Evolutionary conservation across 2,888 invertebrate species (phyloP).

Genomic region (Norana najaformis): DNA sequence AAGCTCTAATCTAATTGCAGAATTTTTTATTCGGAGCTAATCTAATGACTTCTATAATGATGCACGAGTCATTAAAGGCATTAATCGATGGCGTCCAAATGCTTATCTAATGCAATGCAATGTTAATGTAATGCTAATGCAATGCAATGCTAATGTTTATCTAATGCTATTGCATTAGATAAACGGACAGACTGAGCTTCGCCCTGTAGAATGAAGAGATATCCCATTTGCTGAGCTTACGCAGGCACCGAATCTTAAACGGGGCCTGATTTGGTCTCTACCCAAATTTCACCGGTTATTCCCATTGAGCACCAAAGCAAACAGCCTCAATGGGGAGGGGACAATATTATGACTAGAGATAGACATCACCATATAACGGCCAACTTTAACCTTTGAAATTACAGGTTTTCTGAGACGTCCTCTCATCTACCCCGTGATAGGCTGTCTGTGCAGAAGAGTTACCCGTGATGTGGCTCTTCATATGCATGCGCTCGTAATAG

Average conservation of each 20-base stretch:
- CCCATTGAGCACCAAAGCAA: background rate
- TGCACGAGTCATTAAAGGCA: too few species aligned
- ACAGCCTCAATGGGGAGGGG: background rate
- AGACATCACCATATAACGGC: background rate
- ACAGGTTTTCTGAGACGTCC: background rate
- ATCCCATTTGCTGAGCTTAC: background rate
- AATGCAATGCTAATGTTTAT: too few species aligned
- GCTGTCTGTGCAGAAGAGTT: background rate
- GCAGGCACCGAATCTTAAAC: background rate
- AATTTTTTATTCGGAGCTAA: too few species aligned
- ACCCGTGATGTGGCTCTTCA: background rate
- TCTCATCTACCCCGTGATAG: background rate
- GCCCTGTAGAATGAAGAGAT: background rate
- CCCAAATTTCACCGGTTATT: background rate
- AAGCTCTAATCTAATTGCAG: too few species aligned
- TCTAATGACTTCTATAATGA: too few species aligned
- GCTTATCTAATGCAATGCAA: too few species aligned
- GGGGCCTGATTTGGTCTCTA: background rate
- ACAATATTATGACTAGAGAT: background rate
- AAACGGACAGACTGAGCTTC: background rate
- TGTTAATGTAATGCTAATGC: too few species aligned
- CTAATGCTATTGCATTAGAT: too few species aligned
- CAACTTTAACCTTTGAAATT: background rate
- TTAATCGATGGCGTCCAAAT: too few species aligned
- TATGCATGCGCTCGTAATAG: slow-evolving; percentile 13